phyloP scores from a whole-genome alignment of 2,888 invertebrate genomes.

The Xanthorhoe designata region DNA sequence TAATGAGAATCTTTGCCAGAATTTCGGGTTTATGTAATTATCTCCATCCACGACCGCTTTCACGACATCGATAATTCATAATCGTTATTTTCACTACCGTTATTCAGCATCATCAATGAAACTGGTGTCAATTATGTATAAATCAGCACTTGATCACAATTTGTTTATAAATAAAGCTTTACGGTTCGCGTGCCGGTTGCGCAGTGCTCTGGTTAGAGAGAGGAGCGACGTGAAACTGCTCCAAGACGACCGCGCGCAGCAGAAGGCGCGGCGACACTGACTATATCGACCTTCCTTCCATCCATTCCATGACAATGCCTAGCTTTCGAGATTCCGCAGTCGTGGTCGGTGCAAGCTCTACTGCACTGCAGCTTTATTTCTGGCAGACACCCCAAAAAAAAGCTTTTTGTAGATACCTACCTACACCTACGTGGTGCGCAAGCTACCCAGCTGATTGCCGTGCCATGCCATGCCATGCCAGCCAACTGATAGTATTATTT shows the following conservation, averaged over 20 bases:
- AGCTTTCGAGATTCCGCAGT: conserved; percentile 47
- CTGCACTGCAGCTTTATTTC: conserved; percentile 85
- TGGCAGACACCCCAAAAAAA: conserved; percentile 71
- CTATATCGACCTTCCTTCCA: conserved; percentile 59
- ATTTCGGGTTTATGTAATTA: conserved; percentile 54
- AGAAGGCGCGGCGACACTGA: conserved; percentile 74
- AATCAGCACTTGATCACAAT: conserved; percentile 53
- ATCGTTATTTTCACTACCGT: conserved; percentile 52
- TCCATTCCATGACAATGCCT: conserved; percentile 72
- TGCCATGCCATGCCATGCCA: no score
- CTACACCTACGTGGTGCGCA: conserved; percentile 36
- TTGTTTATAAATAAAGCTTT: conserved; percentile 74
- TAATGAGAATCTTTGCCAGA: conserved; percentile 10
- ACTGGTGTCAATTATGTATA: conserved; percentile 44
- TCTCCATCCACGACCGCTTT: conserved; percentile 58
- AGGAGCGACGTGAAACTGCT: conserved; percentile 24
- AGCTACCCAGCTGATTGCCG: conserved; percentile 44
- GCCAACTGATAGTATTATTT: no score
- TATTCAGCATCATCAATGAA: conserved; percentile 44
- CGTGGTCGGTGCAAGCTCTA: conserved; percentile 81
- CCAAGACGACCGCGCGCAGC: conserved; percentile 60
- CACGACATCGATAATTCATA: conserved; percentile 51
- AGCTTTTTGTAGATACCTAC: neutral
- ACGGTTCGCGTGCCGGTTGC: conserved; percentile 55
- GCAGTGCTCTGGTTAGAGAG: conserved; percentile 50